Evolutionary conservation across 2,113 vertebrate species (phyloP).

Genomic region (Halcyon senegalensis): DNA sequence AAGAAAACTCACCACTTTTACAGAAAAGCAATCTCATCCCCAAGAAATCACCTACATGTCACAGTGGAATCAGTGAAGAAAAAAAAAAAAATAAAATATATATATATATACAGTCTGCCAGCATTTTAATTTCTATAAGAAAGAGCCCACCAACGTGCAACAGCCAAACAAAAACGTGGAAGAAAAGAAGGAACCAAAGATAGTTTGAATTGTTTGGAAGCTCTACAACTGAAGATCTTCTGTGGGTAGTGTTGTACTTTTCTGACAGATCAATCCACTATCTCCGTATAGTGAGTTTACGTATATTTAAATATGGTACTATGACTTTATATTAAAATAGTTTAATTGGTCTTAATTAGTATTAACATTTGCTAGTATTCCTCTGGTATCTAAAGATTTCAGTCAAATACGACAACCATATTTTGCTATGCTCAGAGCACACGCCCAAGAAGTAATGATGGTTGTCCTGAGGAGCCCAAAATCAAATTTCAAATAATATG

Average conservation of each 20-base stretch:
- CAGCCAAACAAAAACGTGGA: background rate
- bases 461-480: background rate
- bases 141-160: background rate
- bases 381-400: background rate
- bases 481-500: background rate
- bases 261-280: background rate
- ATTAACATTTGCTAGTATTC: background rate
- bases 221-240: background rate
- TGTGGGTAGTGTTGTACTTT: background rate
- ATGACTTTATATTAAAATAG: background rate
- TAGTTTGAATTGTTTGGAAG: background rate
- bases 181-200: background rate
- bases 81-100: background rate
- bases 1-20: background rate
- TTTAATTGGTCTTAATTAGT: background rate
- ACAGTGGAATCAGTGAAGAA: background rate
- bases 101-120: background rate
- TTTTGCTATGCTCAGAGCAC: background rate
- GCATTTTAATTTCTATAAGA: background rate
- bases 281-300: background rate
- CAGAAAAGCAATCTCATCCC: background rate
- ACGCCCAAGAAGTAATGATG: background rate
- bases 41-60: background rate
- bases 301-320: background rate
- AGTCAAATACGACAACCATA: background rate